Percentiles rank a stretch among this genome's conserved stretches.
Evolutionary conservation across 2,113 vertebrate genomes (phyloP).

Genomic region (Coracopsis vasa): DNA sequence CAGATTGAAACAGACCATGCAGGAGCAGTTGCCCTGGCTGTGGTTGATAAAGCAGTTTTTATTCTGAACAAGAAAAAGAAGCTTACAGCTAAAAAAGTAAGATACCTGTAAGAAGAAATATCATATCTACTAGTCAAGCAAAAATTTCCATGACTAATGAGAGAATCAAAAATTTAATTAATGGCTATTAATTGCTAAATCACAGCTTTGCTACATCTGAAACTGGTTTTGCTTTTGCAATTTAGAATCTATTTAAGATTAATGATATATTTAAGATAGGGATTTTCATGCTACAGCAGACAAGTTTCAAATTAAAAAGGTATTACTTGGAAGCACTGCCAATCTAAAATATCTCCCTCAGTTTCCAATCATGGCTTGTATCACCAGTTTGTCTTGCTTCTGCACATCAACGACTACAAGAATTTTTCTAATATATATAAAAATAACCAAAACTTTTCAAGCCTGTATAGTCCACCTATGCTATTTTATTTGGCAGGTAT

Average conservation of each 20-base stretch:
- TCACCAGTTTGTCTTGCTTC: neutral
- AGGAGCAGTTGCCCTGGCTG: conserved; percentile 74
- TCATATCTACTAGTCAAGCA: neutral
- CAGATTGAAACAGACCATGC: conserved; percentile 33
- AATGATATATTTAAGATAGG: neutral
- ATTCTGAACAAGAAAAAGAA: conserved; percentile 77
- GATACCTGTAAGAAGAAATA: neutral
- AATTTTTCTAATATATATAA: neutral
- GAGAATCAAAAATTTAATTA: neutral
- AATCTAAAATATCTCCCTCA: neutral
- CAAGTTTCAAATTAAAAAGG: neutral
- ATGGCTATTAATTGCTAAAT: neutral
- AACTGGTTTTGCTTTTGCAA: neutral
- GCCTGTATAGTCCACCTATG: neutral
- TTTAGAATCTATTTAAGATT: neutral
- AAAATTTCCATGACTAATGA: neutral
- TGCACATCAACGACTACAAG: accelerated
- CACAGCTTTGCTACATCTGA: neutral
- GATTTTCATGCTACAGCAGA: neutral
- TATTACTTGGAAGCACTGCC: neutral
- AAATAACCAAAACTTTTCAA: neutral
- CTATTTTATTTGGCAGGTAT: conserved; percentile 73
- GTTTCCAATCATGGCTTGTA: neutral
- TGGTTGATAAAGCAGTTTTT: conserved; percentile 81
- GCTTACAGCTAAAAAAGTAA: conserved; percentile 79